Percentiles rank a stretch among this genome's conserved stretches.
Conservation (phyloP, 2,888 invertebrate species). For the Dryobotodes eremita region DNA sequence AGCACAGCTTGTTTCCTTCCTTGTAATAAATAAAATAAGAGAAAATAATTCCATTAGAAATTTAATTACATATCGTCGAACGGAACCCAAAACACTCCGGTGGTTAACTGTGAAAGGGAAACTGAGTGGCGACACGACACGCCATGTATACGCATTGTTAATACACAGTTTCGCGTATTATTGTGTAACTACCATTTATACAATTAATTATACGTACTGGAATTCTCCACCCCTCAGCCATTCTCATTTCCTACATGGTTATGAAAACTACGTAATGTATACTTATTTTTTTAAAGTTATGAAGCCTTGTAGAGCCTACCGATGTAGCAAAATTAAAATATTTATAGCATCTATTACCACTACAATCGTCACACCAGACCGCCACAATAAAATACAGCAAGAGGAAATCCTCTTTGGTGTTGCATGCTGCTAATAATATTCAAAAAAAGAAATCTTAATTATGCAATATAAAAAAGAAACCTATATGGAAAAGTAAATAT, state of each 20-base stretch:
- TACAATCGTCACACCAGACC: background rate
- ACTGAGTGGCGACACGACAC: constrained; percentile 67
- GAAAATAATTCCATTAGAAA: background rate
- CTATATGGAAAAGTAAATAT: background rate
- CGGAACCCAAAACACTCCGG: constrained; percentile 64
- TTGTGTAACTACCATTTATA: constrained; percentile 53
- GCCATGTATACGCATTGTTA: constrained; percentile 60
- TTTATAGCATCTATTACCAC: background rate
- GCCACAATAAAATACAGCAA: background rate
- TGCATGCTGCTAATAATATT: background rate
- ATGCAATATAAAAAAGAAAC: background rate
- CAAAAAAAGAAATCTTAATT: background rate
- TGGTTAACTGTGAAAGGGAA: constrained; percentile 76
- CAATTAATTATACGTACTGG: constrained; percentile 32
- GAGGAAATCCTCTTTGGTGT: constrained; percentile 1
- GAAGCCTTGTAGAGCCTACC: background rate
- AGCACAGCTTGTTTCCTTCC: background rate
- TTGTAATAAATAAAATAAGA: background rate
- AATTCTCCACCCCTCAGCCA: background rate
- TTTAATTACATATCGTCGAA: constrained; percentile 8
- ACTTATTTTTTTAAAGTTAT: background rate
- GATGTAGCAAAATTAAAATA: constrained; percentile 1
- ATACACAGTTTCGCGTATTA: constrained; percentile 52
- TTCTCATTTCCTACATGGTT: constrained; percentile 2
- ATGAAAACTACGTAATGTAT: constrained; percentile 10